These are phyloP conservation scores for Lithophane socia DNA, from an alignment of 2,888 invertebrate genomes.

Conservation along the genomic window DNA sequence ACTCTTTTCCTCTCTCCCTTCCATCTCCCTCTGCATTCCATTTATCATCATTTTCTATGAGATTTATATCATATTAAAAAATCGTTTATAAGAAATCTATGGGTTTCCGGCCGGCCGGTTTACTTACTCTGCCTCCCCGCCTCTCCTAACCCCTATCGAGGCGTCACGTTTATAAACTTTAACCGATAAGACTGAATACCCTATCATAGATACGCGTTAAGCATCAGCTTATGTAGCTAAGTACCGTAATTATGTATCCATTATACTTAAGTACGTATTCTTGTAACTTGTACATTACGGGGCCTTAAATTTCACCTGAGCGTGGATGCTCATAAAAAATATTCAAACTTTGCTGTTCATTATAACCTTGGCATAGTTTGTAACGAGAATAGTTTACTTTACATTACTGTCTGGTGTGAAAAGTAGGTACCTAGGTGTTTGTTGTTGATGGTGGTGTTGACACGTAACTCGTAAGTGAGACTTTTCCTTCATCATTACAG, in stretches of 20 bases:
- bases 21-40: too few species aligned
- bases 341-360: slow-evolving; percentile 34
- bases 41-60: too few species aligned
- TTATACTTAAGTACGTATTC: slow-evolving; percentile 56
- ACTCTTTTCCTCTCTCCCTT: too few species aligned
- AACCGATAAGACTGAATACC: too few species aligned
- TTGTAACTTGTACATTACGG: slow-evolving; percentile 49
- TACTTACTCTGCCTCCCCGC: too few species aligned
- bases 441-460: neutral
- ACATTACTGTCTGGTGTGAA: neutral
- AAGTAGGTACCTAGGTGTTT: too few species aligned
- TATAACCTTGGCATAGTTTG: slow-evolving; percentile 41
- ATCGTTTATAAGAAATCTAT: too few species aligned
- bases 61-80: too few species aligned
- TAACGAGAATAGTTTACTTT: slow-evolving; percentile 10
- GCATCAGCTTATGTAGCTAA: neutral
- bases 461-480: too few species aligned
- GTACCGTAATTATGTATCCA: slow-evolving; percentile 36
- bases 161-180: too few species aligned
- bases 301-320: slow-evolving; percentile 36
- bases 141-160: too few species aligned
- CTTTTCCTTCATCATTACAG: neutral
- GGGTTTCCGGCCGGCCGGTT: too few species aligned
- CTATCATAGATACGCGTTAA: neutral
- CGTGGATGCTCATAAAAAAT: slow-evolving; percentile 44